Conservation (phyloP, 2,888 invertebrate species). For the Callosobruchus maculatus region DNA sequence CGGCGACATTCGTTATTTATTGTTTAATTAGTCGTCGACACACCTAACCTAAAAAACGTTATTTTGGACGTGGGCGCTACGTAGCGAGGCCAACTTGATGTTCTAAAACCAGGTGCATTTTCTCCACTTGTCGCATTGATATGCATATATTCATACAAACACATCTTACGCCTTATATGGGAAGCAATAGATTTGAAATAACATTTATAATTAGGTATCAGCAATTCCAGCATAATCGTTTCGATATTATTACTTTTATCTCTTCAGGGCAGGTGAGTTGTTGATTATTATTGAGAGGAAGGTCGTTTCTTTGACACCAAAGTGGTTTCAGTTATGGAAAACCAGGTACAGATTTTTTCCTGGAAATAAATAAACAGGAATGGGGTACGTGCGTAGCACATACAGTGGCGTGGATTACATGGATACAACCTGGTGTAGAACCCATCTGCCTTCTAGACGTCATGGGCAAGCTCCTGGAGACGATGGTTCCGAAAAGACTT, state of each 20-base stretch:
- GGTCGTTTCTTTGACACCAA: not conserved
- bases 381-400: too few species aligned
- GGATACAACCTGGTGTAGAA: too few species aligned
- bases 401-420: too few species aligned
- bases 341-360: too few species aligned
- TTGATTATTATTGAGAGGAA: not conserved
- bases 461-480: too few species aligned
- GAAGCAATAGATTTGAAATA: not conserved
- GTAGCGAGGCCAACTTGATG: not conserved
- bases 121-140: not conserved
- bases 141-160: not conserved
- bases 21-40: not conserved
- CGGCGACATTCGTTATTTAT: not conserved
- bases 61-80: not conserved
- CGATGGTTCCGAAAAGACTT: too few species aligned
- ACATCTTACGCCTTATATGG: not conserved
- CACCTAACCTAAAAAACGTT: not conserved
- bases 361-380: too few species aligned
- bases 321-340: too few species aligned
- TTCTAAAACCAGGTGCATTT: not conserved
- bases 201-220: not conserved
- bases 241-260: not conserved
- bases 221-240: not conserved
- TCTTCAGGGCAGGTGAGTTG: not conserved
- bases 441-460: too few species aligned